Evolutionary conservation across 2,888 invertebrate genomes (phyloP).

Genomic region (Aphidius colemani): DNA sequence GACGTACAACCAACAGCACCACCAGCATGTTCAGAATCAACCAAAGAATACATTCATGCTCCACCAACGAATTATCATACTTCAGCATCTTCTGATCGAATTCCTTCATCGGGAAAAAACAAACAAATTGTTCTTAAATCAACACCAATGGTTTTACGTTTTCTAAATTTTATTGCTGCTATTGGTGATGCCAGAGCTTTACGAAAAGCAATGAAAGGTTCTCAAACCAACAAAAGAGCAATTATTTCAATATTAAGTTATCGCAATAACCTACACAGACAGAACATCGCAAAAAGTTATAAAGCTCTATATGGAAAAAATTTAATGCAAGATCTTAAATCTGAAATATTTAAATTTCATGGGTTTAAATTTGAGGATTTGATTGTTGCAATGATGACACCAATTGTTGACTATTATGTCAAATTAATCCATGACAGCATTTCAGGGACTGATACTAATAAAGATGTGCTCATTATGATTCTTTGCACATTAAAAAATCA

Average conservation of each 20-base stretch:
- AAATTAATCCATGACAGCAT: slow-evolving; percentile 65
- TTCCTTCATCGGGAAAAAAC: no score
- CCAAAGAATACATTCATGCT: no score
- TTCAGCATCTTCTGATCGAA: no score
- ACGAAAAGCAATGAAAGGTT: slow-evolving; percentile 67
- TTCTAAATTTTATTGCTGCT: slow-evolving; percentile 58
- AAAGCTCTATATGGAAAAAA: slow-evolving; percentile 70
- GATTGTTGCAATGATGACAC: slow-evolving; percentile 65
- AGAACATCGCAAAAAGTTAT: slow-evolving; percentile 65
- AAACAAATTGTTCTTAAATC: no score
- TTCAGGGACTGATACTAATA: slow-evolving; percentile 65
- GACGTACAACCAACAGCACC: no score
- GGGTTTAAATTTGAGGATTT: slow-evolving; percentile 68
- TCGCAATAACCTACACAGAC: slow-evolving; percentile 63
- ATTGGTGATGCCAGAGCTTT: slow-evolving; percentile 62
- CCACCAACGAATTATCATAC: no score
- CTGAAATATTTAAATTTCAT: slow-evolving; percentile 65
- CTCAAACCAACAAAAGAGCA: slow-evolving; percentile 68
- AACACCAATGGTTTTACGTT: slow-evolving; percentile 60
- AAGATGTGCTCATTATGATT: slow-evolving; percentile 65
- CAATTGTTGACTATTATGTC: slow-evolving; percentile 65
- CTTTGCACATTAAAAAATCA: slow-evolving; percentile 66
- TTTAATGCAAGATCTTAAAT: slow-evolving; percentile 63
- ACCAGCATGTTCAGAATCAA: no score
- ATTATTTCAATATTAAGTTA: slow-evolving; percentile 56